A percentile compares a stretch with the other conserved stretches of the same genome.
These are phyloP conservation scores for Sapajus apella DNA, from an alignment of 2,113 vertebrate genomes.

Conservation along the genomic window DNA sequence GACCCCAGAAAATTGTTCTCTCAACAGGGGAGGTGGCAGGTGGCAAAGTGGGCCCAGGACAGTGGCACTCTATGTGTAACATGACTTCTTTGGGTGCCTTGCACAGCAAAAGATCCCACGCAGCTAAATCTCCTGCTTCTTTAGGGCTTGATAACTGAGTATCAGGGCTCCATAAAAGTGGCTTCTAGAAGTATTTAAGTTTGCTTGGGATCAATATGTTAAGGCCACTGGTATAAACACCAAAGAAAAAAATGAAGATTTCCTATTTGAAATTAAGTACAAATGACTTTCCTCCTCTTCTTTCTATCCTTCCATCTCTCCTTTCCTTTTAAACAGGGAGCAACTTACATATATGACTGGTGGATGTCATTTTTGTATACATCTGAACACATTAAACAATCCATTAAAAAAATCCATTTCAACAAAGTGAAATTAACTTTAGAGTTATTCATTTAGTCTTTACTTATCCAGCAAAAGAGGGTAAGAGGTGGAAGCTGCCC, in stretches of 20 bases:
- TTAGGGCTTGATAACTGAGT: not conserved
- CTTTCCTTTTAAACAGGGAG: not conserved
- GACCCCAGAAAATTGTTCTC: not conserved
- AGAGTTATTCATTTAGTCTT: not conserved
- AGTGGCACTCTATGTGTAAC: fast-evolving
- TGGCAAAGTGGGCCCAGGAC: fast-evolving
- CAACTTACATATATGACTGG: not conserved
- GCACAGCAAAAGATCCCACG: not conserved
- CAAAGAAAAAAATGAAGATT: not conserved
- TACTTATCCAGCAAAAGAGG: not conserved
- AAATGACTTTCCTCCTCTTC: not conserved
- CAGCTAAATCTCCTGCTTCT: not conserved
- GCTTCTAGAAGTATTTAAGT: not conserved
- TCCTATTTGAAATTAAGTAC: not conserved
- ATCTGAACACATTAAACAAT: not conserved
- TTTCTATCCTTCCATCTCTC: not conserved
- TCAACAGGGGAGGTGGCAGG: not conserved
- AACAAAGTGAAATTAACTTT: not conserved
- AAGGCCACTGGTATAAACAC: not conserved
- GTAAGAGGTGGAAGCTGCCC: not conserved
- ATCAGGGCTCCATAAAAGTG: not conserved
- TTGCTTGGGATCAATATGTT: not conserved
- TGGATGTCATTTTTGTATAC: not conserved
- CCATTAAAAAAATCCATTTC: not conserved
- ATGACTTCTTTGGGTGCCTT: not conserved